These are phyloP conservation scores for Penelope pileata DNA, from an alignment of 2,113 vertebrate species.

Conservation along the genomic window DNA sequence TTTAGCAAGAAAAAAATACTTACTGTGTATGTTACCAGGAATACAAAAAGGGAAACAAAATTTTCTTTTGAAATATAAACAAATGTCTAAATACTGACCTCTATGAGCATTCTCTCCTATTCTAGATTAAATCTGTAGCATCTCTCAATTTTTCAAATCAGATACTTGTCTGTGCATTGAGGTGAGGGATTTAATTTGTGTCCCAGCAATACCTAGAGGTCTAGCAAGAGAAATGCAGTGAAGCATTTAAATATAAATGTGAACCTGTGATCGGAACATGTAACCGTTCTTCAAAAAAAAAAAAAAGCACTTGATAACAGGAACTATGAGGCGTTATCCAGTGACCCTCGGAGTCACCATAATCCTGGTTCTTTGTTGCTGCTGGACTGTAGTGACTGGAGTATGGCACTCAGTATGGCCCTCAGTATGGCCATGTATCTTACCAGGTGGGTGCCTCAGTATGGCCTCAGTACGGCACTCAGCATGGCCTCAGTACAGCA, in stretches of 20 bases:
- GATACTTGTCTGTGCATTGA: background rate
- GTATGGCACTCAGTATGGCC: background rate
- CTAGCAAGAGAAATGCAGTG: background rate
- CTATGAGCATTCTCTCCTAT: background rate
- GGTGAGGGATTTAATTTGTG: background rate
- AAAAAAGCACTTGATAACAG: background rate
- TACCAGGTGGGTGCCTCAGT: too few relatives aligned
- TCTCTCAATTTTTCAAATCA: background rate
- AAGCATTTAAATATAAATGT: background rate
- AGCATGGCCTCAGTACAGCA: too few relatives aligned
- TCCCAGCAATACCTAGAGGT: background rate
- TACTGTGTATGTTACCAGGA: rapidly evolving
- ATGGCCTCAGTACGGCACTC: too few relatives aligned
- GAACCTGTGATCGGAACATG: background rate
- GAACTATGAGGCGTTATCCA: background rate
- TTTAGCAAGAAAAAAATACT: background rate
- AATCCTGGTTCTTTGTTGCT: background rate
- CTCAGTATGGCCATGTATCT: too few relatives aligned
- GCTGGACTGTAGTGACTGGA: background rate
- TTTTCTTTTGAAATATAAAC: background rate
- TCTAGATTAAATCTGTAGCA: background rate
- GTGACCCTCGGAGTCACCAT: rapidly evolving
- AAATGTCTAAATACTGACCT: background rate
- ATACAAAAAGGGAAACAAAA: rapidly evolving
- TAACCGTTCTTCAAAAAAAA: background rate